These are phyloP conservation scores for Lanius collurio DNA, from an alignment of 2,113 vertebrate species.

Conservation along the genomic window DNA sequence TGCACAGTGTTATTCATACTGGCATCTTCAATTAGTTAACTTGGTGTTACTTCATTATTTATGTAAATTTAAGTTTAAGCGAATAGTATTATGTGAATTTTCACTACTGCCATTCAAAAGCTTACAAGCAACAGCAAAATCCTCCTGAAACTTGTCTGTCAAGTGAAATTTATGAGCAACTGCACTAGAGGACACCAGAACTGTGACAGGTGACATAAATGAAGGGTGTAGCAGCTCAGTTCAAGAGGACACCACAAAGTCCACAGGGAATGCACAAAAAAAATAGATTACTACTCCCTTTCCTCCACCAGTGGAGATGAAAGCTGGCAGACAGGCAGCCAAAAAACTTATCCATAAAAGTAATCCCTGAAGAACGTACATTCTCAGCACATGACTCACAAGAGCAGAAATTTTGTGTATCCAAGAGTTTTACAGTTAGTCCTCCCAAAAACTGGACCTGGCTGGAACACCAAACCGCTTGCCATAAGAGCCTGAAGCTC, in stretches of 20 bases:
- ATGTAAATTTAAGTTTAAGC: not conserved
- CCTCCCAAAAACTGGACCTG: not conserved
- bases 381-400: not conserved
- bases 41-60: not conserved
- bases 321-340: not conserved
- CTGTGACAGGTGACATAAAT: not conserved
- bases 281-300: not conserved
- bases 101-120: not conserved
- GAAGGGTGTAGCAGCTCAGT: not conserved
- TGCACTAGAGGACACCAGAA: not conserved
- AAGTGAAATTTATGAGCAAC: not conserved
- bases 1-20: not conserved
- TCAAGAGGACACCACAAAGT: not conserved
- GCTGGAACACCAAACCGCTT: not conserved
- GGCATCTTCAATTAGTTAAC: not conserved
- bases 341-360: not conserved
- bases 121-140: not conserved
- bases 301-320: not conserved
- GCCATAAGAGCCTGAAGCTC: accelerated
- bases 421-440: not conserved
- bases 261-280: not conserved
- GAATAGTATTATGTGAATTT: not conserved
- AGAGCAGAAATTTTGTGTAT: not conserved
- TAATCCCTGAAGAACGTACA: not conserved
- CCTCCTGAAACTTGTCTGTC: not conserved